These are phyloP conservation scores for Rynchops niger DNA, from an alignment of 2,113 vertebrate genomes.

Conservation along the genomic window DNA sequence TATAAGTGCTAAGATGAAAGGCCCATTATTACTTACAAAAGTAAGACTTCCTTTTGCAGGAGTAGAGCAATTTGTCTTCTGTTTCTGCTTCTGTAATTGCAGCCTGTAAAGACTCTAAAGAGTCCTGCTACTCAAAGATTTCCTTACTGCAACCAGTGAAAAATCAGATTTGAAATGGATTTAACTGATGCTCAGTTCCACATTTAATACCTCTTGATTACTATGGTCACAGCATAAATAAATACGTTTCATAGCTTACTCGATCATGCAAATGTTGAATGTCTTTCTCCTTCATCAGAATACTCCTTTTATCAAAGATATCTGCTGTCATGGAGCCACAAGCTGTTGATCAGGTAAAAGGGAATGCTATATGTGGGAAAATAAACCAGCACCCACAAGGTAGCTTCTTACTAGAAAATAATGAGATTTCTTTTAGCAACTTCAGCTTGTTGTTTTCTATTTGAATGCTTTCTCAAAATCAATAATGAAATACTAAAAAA, in stretches of 20 bases:
- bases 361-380: background rate
- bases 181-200: background rate
- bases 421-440: background rate
- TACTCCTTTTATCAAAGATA: constrained; percentile 12
- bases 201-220: background rate
- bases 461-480: background rate
- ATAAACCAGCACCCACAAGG: background rate
- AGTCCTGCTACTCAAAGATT: background rate
- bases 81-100: background rate
- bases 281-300: background rate
- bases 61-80: background rate
- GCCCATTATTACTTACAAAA: background rate
- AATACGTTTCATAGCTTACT: background rate
- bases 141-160: background rate
- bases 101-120: background rate
- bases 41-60: background rate
- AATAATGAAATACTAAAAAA: background rate
- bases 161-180: constrained; percentile 10
- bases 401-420: background rate
- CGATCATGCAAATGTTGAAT: background rate
- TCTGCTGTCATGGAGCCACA: background rate
- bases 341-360: constrained; percentile 11
- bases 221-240: constrained; percentile 2
- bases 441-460: background rate
- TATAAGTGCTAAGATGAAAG: constrained; percentile 4